Evolutionary conservation across 1,140 invertebrate species (phyloP), one percentile per base, ranked within the genome.

Genomic region (Pomacea maculata): DNA sequence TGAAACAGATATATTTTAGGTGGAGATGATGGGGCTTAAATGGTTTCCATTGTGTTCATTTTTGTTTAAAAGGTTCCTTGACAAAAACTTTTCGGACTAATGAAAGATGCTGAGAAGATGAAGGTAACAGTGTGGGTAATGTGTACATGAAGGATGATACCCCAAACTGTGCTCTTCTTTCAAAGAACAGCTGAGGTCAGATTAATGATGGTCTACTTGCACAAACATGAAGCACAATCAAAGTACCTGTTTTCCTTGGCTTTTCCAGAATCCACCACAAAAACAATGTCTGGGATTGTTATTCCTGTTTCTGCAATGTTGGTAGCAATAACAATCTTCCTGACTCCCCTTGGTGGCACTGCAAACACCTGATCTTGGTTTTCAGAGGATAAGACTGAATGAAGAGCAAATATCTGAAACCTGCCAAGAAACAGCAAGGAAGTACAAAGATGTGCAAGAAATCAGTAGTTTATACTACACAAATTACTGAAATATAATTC

Each of bases 261-360:
- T 88, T 95, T 95, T 29, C 98, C 98, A 82, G 94, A 93, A 90
- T 99, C 98, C 2, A 99, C 94, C 0, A 99, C 97, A 91, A 98
- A 94, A 80, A 97, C 97, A 7, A 99, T 93, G 86, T 96, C 95
- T 0, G 98, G 98, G 90, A 99, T 99, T 0, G 98, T 99, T 0
- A 99, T 92, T 3, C 89, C 89, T 45, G 92, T 92, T 83, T 92
- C 92, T 45, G 92, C 92, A 75, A 92, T 92, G 84, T 92, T 92
- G 55, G 92, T 92, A 67, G 92, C 87, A 78, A 92, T 74, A 70
- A 92, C 90, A 78, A 92, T 88, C 83, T 92, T 92, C 61, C 91
- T 85, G 65, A 91, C 82, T 70, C 91, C 91, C 34, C 61, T 15
- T n/a, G 88, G 87, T 11, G 90, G 87, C 29, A 86, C 79, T 34